Conservation (phyloP, 2,797 vertebrate genomes). For the Hozukius guyotensis region DNA sequence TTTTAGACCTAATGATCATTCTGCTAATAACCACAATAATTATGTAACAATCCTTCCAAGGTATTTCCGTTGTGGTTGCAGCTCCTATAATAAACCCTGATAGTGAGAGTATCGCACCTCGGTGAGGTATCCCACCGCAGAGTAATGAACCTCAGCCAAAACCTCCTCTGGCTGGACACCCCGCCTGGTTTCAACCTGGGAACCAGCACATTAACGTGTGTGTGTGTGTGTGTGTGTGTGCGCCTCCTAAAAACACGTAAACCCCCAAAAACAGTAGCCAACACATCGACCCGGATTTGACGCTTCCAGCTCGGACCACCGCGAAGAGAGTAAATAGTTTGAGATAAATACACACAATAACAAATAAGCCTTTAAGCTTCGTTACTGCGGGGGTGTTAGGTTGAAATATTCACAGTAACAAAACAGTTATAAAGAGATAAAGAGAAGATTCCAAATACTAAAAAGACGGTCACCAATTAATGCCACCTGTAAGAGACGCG, state of each 20-base stretch:
- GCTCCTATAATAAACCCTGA: slow-evolving; percentile 49
- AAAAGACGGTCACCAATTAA: neutral
- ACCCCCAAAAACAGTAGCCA: slow-evolving; percentile 58
- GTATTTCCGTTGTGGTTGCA: slow-evolving; percentile 23
- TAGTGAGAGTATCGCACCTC: slow-evolving; percentile 32
- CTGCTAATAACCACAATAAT: neutral
- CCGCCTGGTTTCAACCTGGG: slow-evolving; percentile 30
- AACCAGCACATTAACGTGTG: slow-evolving; percentile 1
- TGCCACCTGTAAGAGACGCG: slow-evolving; percentile 36
- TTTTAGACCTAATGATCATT: neutral
- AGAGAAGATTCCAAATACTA: neutral
- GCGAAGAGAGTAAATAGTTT: neutral
- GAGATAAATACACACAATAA: neutral
- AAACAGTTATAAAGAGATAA: neutral
- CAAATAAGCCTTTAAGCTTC: neutral
- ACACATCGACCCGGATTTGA: slow-evolving; percentile 10
- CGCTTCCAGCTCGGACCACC: slow-evolving; percentile 42
- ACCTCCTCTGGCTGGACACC: slow-evolving; percentile 49
- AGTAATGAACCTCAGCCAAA: slow-evolving; percentile 43
- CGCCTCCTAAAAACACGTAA: slow-evolving; percentile 21
- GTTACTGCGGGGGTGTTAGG: neutral
- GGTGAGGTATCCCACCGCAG: slow-evolving; percentile 42
- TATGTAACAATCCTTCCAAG: neutral
- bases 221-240: too few relatives aligned
- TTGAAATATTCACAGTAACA: neutral